Evolutionary conservation across 1,140 invertebrate species (phyloP).

Genomic region (Carposina sasakii): DNA sequence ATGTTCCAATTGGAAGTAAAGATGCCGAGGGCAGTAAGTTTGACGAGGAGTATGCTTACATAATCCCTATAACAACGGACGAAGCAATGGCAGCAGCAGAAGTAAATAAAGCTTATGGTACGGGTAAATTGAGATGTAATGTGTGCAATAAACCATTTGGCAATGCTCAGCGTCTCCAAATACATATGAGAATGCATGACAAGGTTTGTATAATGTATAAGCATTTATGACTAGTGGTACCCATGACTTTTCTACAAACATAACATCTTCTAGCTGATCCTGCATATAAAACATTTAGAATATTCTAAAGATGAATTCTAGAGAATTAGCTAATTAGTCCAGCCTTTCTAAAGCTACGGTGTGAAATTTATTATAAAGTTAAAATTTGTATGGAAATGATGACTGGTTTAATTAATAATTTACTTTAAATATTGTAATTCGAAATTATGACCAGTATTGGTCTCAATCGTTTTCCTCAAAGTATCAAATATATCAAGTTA

Average conservation of each 20-base stretch:
- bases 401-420: background rate
- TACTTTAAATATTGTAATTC: background rate
- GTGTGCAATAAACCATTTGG: slow-evolving; percentile 41
- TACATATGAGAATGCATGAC: slow-evolving; percentile 59
- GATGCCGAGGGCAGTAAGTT: slow-evolving; percentile 38
- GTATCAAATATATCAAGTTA: background rate
- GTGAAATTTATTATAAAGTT: background rate
- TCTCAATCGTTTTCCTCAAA: background rate
- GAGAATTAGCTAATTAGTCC: background rate
- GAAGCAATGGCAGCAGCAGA: slow-evolving; percentile 52
- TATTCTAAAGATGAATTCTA: too few relatives aligned
- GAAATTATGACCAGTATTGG: background rate
- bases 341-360: background rate
- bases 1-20: slow-evolving; percentile 8
- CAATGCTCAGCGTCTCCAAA: slow-evolving; percentile 39
- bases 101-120: slow-evolving; percentile 45
- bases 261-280: background rate
- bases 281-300: background rate
- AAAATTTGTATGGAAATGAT: background rate
- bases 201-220: slow-evolving; percentile 25
- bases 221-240: background rate
- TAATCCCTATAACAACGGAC: slow-evolving; percentile 42
- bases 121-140: slow-evolving; percentile 39
- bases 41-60: slow-evolving; percentile 51
- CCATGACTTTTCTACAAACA: background rate